Evolutionary conservation across 2,113 vertebrate genomes (phyloP), one percentile per base, ranked within the genome.

Genomic region (Hippocampus abdominalis): DNA sequence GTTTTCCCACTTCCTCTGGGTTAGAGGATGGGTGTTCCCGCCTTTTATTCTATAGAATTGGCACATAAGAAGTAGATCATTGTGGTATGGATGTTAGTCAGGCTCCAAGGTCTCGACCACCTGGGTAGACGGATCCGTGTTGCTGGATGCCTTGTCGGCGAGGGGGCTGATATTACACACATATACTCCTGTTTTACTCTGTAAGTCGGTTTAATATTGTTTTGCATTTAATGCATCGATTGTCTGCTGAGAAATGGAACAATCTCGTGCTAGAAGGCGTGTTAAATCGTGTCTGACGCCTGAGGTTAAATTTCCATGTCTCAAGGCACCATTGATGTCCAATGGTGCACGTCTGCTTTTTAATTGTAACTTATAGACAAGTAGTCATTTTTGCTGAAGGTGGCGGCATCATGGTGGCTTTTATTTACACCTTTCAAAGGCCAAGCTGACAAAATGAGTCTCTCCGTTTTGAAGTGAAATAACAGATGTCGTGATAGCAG

Each of bases 31-130:
- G 32, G 32, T 36, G 32, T 36, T 36, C 32, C 32, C 9, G 61
- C 66, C 66, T 67, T 73, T 51, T 65, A 46, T 82, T 88, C 83
- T 86, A 73, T 84, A 78, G 71, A 9, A 13, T 61, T 73, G 88
- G 86, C 79, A 88, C 78, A 70, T 80, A 82, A 86, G 79, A 83
- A 68, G 76, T 64, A 56, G 32, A 39, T 3, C 32, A 32, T 12
- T 39, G 32, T 16, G 32, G 16, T 36, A 39, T 39, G 32, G 36
- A 0, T 39, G 3, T 42, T 42, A 72, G 73, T 70, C 46, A 68
- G 48, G 71, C 71, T 73, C 64, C 62, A 78, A 75, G 79, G 71
- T 53, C 39, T 36, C 68, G 70, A 70, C 76, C 81, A 76, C 78
- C 81, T 84, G 67, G 63, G 82, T 62, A 59, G 73, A 72, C 65